Conservation (phyloP, 2,888 invertebrate genomes). For the Gandaritis pyraliata region DNA sequence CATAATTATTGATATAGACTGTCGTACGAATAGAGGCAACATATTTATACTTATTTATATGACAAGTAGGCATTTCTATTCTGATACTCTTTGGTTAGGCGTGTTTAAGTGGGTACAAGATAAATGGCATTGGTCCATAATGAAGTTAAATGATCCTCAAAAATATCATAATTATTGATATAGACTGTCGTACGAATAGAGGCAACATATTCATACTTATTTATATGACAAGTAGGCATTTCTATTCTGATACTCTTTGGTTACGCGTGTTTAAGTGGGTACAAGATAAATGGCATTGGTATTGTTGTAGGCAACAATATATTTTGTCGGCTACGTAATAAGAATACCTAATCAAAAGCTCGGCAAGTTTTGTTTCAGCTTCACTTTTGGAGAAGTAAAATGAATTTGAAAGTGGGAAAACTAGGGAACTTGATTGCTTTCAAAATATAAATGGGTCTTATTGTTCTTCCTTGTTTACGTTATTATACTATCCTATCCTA, state of each 20-base stretch:
- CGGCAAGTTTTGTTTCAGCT: conserved; percentile 13
- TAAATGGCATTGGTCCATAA: conserved; percentile 41
- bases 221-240: neutral
- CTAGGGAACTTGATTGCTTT: conserved; percentile 29
- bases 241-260: neutral
- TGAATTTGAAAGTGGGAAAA: conserved; percentile 26
- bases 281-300: conserved; percentile 1
- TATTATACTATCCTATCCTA: too few species aligned
- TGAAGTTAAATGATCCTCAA: conserved; percentile 63
- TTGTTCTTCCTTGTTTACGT: conserved; percentile 25
- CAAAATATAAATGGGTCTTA: conserved; percentile 26
- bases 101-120: conserved; percentile 20
- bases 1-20: conserved; percentile 5
- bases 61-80: neutral
- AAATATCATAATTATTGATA: conserved; percentile 21
- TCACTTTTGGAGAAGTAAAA: conserved; percentile 28
- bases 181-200: neutral
- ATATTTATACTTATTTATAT: neutral
- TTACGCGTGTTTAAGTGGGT: conserved; percentile 2
- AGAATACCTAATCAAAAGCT: conserved; percentile 1
- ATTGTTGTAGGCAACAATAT: neutral
- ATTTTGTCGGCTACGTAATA: conserved; percentile 2
- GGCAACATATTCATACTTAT: neutral
- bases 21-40: neutral
- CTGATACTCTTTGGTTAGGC: neutral